Base-by-base conservation (phyloP, 2,797 vertebrate species). In the Takifugu rubripes region DNA sequence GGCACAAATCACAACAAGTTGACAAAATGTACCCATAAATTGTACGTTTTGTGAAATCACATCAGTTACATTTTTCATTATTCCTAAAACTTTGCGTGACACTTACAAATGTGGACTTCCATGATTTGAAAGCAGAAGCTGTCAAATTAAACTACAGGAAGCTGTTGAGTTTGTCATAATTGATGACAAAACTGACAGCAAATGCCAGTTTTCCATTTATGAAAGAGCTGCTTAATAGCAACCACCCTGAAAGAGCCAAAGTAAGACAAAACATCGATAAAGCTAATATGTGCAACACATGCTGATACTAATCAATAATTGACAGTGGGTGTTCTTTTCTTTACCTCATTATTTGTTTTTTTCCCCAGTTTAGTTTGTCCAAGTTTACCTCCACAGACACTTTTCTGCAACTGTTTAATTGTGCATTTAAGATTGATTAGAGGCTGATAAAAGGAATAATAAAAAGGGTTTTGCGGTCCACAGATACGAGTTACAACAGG, bases 171-270 rank as follows among this genome's bases (percentile, higher is more conserved):
- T 82, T 70, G 40, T 46, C 36, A 49, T 77, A 77, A 79, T 75
- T 79, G 68, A 65, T 66, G 59, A 70, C 62, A 68, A 66, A 65
- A 57, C 51, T 62, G 42, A 52, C 15, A 44, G 49, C 36, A 36
- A 60, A 55, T 60, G 55, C 46, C 36, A 43, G 59, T 40, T 46
- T 24, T 57, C 58, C 43, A 43, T 47, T 57, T 55, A 26, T 47
- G 68, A 77, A 77, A 72, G 67, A 75, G 17, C 45, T 68, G 33
- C 11, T 36, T 75, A 65, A 74, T 65, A 57, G 46, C 64, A 66
- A 53, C 47, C 26, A 3, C 29, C 11, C 27, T 48, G 45, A 56
- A 48, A 46, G 64, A 48, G 59, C 62, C 49, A 64, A 63, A 52
- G 60, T 54, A 44, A 71, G 60, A 67, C 31, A 54, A 63, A 68